Conservation (phyloP, 2,888 invertebrate species). For the Heliconius hortense region DNA sequence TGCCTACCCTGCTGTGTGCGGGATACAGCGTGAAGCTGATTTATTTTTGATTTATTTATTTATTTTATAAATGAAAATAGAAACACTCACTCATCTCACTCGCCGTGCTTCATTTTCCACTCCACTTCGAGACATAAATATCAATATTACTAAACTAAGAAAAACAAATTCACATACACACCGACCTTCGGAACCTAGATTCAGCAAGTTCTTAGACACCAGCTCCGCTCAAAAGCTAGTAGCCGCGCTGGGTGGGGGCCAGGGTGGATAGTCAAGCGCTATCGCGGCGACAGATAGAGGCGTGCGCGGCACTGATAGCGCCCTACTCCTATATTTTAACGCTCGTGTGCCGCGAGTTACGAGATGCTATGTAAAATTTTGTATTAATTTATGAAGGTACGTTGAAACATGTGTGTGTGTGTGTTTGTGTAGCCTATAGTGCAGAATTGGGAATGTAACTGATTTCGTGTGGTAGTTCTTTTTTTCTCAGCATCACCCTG, state of each 20-base stretch:
- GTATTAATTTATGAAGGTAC: not conserved
- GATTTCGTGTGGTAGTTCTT: no score
- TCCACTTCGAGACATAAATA: not conserved
- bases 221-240: slow-evolving; percentile 40
- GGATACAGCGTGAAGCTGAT: no score
- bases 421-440: no score
- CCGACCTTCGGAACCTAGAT: slow-evolving; percentile 5
- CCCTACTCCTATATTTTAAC: slow-evolving; percentile 46
- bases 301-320: slow-evolving; percentile 57
- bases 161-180: not conserved
- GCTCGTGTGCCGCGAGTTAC: slow-evolving; percentile 43
- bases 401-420: not conserved
- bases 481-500: no score
- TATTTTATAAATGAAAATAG: no score
- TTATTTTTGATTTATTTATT: no score
- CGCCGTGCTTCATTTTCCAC: not conserved
- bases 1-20: no score
- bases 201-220: slow-evolving; percentile 23
- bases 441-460: no score
- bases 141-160: not conserved
- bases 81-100: not conserved
- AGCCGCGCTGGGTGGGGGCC: slow-evolving; percentile 28
- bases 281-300: slow-evolving; percentile 53
- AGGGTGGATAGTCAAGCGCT: slow-evolving; percentile 40
- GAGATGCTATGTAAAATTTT: slow-evolving; percentile 24